A percentile compares a stretch with the other conserved stretches of the same genome.
phyloP scores from a whole-genome alignment of 2,113 vertebrate species.

The Clarias magur region DNA sequence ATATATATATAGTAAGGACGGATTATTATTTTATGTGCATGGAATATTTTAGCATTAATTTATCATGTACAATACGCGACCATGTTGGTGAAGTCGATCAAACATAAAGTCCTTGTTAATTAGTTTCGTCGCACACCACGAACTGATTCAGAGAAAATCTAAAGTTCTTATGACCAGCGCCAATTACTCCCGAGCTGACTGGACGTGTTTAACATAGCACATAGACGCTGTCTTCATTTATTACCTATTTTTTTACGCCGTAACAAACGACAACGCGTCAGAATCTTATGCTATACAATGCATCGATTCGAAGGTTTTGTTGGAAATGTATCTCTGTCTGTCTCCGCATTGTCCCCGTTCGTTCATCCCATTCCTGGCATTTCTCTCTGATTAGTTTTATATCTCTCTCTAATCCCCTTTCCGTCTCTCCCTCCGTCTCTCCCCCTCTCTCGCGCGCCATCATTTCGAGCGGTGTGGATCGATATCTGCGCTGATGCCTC shows the following conservation, averaged over 20 bases:
- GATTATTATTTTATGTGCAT: neutral
- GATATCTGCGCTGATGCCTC: conserved; percentile 38
- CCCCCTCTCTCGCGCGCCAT: conserved; percentile 8
- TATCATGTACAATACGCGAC: neutral
- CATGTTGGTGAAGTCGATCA: neutral
- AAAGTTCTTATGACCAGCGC: neutral
- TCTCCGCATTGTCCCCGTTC: neutral
- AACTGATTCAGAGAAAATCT: neutral
- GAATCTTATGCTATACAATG: neutral
- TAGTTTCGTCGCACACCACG: neutral
- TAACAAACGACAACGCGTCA: neutral
- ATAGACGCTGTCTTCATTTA: neutral
- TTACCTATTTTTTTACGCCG: too few relatives aligned
- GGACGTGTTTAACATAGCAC: neutral
- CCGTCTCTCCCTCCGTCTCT: neutral
- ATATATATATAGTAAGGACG: too few relatives aligned
- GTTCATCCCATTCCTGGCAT: neutral
- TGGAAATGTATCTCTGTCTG: neutral
- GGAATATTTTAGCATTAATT: neutral
- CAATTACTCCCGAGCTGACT: neutral
- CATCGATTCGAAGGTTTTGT: neutral
- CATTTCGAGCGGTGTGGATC: conserved; percentile 29
- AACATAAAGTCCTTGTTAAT: neutral
- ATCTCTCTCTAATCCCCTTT: neutral
- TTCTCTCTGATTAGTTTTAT: neutral